Evolutionary conservation across 2,888 invertebrate species (phyloP), one percentile per base, ranked within the genome.

Genomic region (Phengaris arion): DNA sequence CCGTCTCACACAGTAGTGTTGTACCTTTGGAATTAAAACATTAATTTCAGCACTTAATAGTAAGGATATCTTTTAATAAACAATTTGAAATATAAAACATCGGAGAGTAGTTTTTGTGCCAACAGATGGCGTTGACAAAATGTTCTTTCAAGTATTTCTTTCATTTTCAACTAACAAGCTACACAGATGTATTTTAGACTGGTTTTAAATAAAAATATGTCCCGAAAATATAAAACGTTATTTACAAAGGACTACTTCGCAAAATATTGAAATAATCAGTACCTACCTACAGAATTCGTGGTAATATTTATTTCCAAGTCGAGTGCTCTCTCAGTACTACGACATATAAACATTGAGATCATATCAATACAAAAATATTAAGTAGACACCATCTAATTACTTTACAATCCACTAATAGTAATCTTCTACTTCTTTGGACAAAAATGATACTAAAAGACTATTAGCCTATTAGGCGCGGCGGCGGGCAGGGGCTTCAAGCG

Each of bases 361-460:
- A 79, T 73, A 78, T 76, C 35, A 75, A 79, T 81, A 81, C 74
- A 81, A 82, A 80, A 79, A 82, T 81, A 81, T 80, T 80, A 80
- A 81, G 80, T 80, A 75, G 76, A 77, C 55, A 75, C 76, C 74
- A 13, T 35, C 64, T 64, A 64, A 64, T 64, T 12, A 64, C 64
- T 64, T 64, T 59, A 57, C 52, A 10, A 52, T 52, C 52, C 52
- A 52, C 9, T 52, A 10, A 12, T 52, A 52, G 52, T 52, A 5
- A 35, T 64, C 10, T 9, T 59, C 22, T 59, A 22, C 22, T 64
- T 64, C 64, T 64, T 64, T 64, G 64, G 64, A 64, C 35, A 35
- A 64, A 64, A 64, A 64, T 0, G 9, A 59, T 12, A 64, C 64
- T 45, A 64, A 10, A 45, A 35, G 35, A 64, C 64, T 64, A 64